These are phyloP conservation scores for Tetramorium parvispinum DNA, from an alignment of 1,140 invertebrate species.

Conservation along the genomic window DNA sequence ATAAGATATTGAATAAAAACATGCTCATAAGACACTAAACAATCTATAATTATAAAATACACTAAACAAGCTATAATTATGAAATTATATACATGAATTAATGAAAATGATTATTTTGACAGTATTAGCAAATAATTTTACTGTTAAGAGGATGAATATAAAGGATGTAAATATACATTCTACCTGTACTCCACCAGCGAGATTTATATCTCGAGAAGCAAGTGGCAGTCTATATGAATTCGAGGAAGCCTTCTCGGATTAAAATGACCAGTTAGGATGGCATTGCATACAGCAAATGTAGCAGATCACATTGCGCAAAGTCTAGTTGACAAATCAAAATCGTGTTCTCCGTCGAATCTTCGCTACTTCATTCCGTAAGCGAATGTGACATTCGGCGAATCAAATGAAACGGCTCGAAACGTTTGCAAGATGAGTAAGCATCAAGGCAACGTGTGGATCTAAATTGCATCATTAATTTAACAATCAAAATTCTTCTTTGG, in stretches of 20 bases:
- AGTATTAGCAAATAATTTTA: neutral
- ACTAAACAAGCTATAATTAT: neutral
- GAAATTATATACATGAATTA: neutral
- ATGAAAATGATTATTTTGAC: neutral
- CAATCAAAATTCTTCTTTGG: neutral
- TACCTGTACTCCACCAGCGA: conserved; percentile 41
- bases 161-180: neutral
- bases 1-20: neutral
- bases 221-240: conserved; percentile 77
- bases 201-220: conserved; percentile 72
- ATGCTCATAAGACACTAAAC: neutral
- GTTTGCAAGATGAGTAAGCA: neutral
- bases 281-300: conserved; percentile 72
- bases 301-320: conserved; percentile 73
- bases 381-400: conserved; percentile 46
- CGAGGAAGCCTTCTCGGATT: conserved; percentile 80
- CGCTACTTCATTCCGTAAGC: conserved; percentile 5
- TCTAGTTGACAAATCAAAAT: conserved; percentile 72
- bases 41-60: neutral
- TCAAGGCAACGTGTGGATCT: neutral
- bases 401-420: conserved; percentile 25
- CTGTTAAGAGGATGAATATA: neutral
- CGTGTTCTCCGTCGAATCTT: conserved; percentile 56
- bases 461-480: neutral
- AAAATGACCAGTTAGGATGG: conserved; percentile 75